phyloP scores from a whole-genome alignment of 2,797 vertebrate genomes.

The Characodon lateralis region DNA sequence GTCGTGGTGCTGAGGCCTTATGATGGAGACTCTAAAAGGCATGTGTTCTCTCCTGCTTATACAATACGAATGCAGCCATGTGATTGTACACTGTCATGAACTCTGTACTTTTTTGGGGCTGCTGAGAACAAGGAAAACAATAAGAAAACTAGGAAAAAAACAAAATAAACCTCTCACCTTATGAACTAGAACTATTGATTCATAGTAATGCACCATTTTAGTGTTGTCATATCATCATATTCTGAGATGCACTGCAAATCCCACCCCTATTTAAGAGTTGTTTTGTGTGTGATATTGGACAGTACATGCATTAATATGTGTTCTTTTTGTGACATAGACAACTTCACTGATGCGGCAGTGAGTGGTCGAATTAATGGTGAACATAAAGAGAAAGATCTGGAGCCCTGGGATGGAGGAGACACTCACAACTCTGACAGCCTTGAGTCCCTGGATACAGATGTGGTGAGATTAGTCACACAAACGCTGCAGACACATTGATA shows the following conservation, averaged over 20 bases:
- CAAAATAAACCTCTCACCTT: neutral
- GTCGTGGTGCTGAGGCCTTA: slow-evolving; percentile 38
- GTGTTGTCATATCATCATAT: neutral
- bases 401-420: slow-evolving; percentile 97
- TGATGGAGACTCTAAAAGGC: slow-evolving; percentile 43
- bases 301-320: slow-evolving; percentile 36
- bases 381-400: slow-evolving; percentile 96
- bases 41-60: slow-evolving; percentile 41
- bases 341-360: slow-evolving; percentile 95
- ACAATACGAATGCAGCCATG: slow-evolving; percentile 35
- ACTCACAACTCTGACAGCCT: slow-evolving; percentile 88
- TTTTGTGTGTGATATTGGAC: neutral
- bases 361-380: slow-evolving; percentile 93
- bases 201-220: neutral
- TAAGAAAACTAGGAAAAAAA: neutral
- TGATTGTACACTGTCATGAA: slow-evolving; percentile 23
- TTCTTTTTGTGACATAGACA: slow-evolving; percentile 82
- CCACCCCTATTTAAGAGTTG: neutral
- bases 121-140: neutral
- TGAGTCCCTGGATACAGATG: slow-evolving; percentile 94
- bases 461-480: slow-evolving; percentile 80
- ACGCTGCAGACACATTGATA: neutral
- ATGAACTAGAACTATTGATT: neutral
- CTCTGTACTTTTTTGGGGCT: neutral
- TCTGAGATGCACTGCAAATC: neutral